phyloP scores from a whole-genome alignment of 2,888 invertebrate species.

The Congeria kusceri region DNA sequence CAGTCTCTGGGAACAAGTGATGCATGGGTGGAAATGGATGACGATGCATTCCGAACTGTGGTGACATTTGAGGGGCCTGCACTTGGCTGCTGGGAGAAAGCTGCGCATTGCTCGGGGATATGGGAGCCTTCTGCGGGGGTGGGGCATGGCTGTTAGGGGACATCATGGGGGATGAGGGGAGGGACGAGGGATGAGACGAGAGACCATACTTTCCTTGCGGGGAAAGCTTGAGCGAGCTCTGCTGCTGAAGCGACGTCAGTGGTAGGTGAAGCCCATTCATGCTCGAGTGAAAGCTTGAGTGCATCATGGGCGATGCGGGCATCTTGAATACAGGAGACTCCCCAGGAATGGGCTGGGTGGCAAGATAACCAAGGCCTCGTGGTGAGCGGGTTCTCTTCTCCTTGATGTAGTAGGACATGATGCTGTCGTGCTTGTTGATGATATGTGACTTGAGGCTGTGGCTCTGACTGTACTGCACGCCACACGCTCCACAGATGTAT shows the following conservation, averaged over 20 bases:
- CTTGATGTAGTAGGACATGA: conserved; percentile 85
- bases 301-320: conserved; percentile 71
- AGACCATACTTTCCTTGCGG: conserved; percentile 43
- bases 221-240: conserved; percentile 55
- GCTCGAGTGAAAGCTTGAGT: conserved; percentile 58
- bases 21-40: conserved; percentile 60
- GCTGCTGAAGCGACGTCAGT: conserved; percentile 61
- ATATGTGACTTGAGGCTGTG: conserved; percentile 85
- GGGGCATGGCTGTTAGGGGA: conserved; percentile 61
- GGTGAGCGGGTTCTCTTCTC: conserved; percentile 83
- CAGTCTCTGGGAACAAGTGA: conserved; percentile 55
- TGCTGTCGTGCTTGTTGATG: conserved; percentile 84
- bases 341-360: conserved; percentile 73
- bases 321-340: conserved; percentile 76
- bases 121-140: conserved; percentile 38
- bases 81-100: conserved; percentile 38
- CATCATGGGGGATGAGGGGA: conserved; percentile 63
- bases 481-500: conserved; percentile 85
- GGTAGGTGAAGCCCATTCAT: conserved; percentile 60
- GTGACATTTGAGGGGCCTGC: conserved; percentile 47
- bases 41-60: conserved; percentile 55
- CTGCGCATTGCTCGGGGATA: conserved; percentile 53
- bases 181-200: conserved; percentile 43
- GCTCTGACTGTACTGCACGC: conserved; percentile 85
- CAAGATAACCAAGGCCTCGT: conserved; percentile 79